These are phyloP conservation scores for Rotaria macrura DNA, from an alignment of 2,888 invertebrate species.

Conservation along the genomic window DNA sequence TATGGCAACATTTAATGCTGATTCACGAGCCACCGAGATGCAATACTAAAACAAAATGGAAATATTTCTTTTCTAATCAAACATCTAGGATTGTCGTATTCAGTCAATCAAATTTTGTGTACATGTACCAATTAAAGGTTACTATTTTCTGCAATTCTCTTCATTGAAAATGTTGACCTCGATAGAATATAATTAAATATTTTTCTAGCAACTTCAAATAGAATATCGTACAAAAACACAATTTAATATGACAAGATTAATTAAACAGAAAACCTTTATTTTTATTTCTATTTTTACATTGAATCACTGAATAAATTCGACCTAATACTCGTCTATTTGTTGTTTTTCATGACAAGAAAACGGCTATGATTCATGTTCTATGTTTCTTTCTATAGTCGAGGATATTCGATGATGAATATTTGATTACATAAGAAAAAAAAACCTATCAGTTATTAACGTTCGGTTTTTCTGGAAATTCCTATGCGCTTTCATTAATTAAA, in stretches of 20 bases:
- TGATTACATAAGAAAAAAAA: neutral
- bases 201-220: neutral
- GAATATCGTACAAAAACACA: neutral
- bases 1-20: constrained; percentile 20
- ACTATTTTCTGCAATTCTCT: neutral
- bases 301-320: neutral
- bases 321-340: neutral
- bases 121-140: neutral
- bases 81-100: neutral
- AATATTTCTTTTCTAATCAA: neutral
- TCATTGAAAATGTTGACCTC: neutral
- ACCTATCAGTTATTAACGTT: neutral
- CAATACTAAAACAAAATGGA: neutral
- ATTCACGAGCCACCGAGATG: constrained; percentile 6
- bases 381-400: neutral
- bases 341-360: neutral
- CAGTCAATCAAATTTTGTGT: no score
- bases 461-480: neutral
- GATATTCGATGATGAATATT: neutral
- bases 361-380: neutral
- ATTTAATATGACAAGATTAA: neutral
- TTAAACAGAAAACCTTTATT: no score
- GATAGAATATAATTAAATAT: neutral
- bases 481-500: neutral
- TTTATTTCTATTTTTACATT: neutral